Percentiles rank a stretch among this genome's conserved stretches.
phyloP scores from a whole-genome alignment of 2,888 invertebrate genomes.

The Lissonota sp. region DNA sequence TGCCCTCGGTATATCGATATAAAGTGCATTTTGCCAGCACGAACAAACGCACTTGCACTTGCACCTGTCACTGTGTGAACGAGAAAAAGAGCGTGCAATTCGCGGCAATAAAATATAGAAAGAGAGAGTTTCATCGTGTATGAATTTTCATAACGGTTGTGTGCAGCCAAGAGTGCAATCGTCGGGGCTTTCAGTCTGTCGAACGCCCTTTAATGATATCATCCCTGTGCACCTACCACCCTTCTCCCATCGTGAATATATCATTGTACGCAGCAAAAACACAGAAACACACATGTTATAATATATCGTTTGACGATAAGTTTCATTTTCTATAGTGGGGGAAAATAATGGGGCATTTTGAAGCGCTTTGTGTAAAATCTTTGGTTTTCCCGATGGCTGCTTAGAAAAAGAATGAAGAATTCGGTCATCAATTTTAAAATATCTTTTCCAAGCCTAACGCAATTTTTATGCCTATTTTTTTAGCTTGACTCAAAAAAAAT shows the following conservation, averaged over 20 bases:
- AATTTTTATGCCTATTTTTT: too few species aligned
- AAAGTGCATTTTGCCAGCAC: slow-evolving; percentile 5
- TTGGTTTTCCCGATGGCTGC: not conserved
- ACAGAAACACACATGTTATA: not conserved
- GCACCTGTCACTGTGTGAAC: slow-evolving; percentile 31
- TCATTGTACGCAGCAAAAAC: not conserved
- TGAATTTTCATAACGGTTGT: slow-evolving; percentile 12
- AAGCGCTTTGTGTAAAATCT: not conserved
- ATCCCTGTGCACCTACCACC: slow-evolving; percentile 12
- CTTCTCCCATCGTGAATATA: not conserved
- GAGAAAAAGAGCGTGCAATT: slow-evolving; percentile 35
- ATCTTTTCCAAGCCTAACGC: too few species aligned
- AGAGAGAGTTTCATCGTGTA: slow-evolving; percentile 9
- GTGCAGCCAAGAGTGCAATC: slow-evolving; percentile 15
- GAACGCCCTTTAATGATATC: slow-evolving; percentile 43
- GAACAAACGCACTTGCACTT: slow-evolving; percentile 48
- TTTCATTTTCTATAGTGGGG: not conserved
- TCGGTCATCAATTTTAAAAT: too few species aligned
- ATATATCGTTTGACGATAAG: not conserved
- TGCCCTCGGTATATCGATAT: not conserved
- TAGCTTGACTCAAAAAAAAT: too few species aligned
- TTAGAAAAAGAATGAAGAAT: too few species aligned
- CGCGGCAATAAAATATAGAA: slow-evolving; percentile 8
- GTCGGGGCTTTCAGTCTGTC: slow-evolving; percentile 21
- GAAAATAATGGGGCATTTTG: not conserved